Evolutionary conservation across 92 coral and sea anemone species (phyloP).

Genomic region (Epizoanthus scotinus): DNA sequence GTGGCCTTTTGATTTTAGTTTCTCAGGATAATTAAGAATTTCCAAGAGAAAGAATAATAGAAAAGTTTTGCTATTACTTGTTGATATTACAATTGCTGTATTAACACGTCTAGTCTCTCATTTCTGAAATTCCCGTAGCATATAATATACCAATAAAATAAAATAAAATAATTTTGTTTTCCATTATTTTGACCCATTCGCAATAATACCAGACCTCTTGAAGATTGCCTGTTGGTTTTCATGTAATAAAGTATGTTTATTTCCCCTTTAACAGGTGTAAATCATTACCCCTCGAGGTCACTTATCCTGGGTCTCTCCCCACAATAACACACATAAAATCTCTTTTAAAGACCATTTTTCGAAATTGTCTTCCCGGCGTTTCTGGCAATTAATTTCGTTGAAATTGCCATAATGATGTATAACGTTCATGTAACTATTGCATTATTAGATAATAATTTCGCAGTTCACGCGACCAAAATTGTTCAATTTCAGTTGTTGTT

Average conservation of each 20-base stretch:
- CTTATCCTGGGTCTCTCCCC: background rate
- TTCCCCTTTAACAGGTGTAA: conserved; percentile 29
- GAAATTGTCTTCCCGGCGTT: background rate
- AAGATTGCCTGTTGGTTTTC: background rate
- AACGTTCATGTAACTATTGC: conserved; percentile 6
- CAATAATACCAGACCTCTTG: background rate
- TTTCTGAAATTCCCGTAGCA: background rate
- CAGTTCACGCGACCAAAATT: background rate
- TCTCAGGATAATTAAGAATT: background rate
- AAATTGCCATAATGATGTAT: background rate
- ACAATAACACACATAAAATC: too few relatives aligned
- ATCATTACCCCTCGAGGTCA: background rate
- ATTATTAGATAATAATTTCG: conserved; percentile 14
- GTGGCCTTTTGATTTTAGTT: background rate
- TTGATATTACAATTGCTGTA: background rate
- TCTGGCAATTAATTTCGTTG: conserved; percentile 9
- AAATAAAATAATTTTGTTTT: background rate
- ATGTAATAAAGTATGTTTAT: conserved; percentile 29
- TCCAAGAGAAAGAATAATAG: background rate
- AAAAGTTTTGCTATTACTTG: background rate
- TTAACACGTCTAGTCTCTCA: too few relatives aligned
- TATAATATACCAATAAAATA: background rate
- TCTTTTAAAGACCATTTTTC: background rate
- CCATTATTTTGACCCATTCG: background rate
- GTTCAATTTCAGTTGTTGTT: background rate